Base-by-base conservation (phyloP, 2,888 invertebrate species). In the Rapana venosa region DNA sequence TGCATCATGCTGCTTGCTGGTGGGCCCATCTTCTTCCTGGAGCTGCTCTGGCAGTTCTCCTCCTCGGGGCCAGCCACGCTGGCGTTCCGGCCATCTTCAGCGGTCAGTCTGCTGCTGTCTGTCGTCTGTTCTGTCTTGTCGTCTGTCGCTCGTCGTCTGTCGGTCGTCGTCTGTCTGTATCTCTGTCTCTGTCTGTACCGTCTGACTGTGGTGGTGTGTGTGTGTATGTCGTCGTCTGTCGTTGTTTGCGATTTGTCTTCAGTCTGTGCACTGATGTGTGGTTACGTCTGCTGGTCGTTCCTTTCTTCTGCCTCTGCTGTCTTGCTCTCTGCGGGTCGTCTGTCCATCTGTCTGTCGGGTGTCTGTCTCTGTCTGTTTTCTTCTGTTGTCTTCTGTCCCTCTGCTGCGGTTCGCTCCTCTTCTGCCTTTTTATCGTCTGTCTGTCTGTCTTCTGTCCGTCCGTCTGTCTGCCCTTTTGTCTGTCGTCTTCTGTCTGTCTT, bases 21-120 rank as follows among this genome's bases (percentile, higher is more conserved):
- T 96, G 20, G 96, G 96, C 96, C 96, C 2, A 94, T 96, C 88
- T 96, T 96, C 94, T 94, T 96, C 89, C 88, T 96, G 93, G 96
- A 96, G 92, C 90, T 96, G n/a, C 93, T 96, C 11, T 96, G 96
- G 32, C 96, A 96, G 93, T 96, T 95, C 93, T 93, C 95, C n/a
- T 95, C 95, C 89, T 91, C 90, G 36, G 95, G 96, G 56, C 95
- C 96, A 13, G 92, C 95, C n/a, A 96, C 95, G 96, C 91, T 96
- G 96, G 96, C 93, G 94, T 86, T 94, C 95, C 96, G 1, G 95
- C 95, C 8, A 87, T 96, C 30, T 96, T 96, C 92, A 95, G 93
- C 91, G 95, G 95, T 95, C 90, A 88, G 89, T 70, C 47, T 26
- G 26, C 11, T 35, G 79, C 79, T 79, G 35, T 32, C 79, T 47